Evolutionary conservation across 2,888 invertebrate species (phyloP).

Genomic region (Melanargia galathea): DNA sequence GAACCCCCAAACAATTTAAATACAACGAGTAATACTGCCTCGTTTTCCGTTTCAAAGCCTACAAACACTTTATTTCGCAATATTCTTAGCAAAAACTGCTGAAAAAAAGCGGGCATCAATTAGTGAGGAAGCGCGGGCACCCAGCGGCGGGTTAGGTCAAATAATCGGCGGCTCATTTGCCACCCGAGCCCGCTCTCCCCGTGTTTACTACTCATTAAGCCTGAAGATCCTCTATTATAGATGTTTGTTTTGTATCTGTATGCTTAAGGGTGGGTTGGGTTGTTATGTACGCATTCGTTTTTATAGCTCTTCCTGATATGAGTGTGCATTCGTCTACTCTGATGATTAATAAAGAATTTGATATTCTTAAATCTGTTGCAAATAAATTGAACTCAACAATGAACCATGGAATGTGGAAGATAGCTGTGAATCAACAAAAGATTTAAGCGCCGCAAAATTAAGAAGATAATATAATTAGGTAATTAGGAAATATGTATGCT

Average conservation of each 20-base stretch:
- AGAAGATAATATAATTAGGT: no score
- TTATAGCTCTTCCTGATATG: conserved; percentile 16
- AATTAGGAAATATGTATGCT: no score
- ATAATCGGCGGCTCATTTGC: conserved; percentile 72
- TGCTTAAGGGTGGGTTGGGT: conserved; percentile 14
- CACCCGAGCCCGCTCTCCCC: conserved; percentile 50
- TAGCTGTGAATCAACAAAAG: no score
- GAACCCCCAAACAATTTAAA: neutral
- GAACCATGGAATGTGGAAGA: no score
- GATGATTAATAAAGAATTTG: no score
- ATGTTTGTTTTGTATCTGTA: conserved; percentile 36
- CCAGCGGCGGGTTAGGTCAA: conserved; percentile 51
- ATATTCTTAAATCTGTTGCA: no score
- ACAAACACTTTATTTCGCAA: conserved; percentile 19
- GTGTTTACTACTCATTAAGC: conserved; percentile 75
- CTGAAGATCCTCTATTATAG: conserved; percentile 51
- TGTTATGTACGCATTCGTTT: neutral
- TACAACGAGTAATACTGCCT: neutral
- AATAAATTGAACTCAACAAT: no score
- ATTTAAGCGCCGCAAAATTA: no score
- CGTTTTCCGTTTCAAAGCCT: conserved; percentile 14
- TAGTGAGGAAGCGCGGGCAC: conserved; percentile 59
- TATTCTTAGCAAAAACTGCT: conserved; percentile 22
- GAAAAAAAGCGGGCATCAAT: conserved; percentile 67
- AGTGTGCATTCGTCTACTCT: neutral